These are phyloP conservation scores for Lobophora halterata DNA, from an alignment of 2,888 invertebrate genomes.

Conservation along the genomic window DNA sequence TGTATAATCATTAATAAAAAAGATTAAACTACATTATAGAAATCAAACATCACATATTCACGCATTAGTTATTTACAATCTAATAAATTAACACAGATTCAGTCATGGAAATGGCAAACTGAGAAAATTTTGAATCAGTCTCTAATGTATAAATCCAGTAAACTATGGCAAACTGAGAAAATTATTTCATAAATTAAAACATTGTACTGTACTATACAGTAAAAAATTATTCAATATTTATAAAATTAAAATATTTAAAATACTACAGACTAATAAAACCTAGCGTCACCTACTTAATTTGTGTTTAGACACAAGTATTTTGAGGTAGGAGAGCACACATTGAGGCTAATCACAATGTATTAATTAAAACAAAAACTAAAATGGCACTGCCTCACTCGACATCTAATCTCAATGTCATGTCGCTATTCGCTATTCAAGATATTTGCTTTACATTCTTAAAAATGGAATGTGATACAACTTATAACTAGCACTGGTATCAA, in stretches of 20 bases:
- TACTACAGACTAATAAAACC: conserved; percentile 14
- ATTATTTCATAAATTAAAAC: conserved; percentile 13
- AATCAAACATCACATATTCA: conserved; percentile 4
- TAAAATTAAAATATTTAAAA: conserved; percentile 9
- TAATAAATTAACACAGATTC: conserved; percentile 30
- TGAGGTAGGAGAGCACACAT: conserved; percentile 28
- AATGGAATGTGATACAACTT: conserved; percentile 56
- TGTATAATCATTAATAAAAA: too few relatives aligned
- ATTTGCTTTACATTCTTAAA: conserved; percentile 38
- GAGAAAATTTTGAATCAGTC: conserved; percentile 35
- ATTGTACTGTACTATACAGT: conserved; percentile 8
- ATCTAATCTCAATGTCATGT: conserved; percentile 34
- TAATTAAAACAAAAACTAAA: conserved; percentile 17
- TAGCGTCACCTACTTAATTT: conserved; percentile 28
- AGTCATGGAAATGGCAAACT: conserved; percentile 34
- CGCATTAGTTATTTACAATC: conserved; percentile 19
- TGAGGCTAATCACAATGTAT: conserved; percentile 17
- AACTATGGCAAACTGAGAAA: conserved; percentile 30
- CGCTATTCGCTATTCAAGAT: too few relatives aligned
- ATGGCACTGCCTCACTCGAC: conserved; percentile 29
- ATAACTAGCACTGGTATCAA: conserved; percentile 48
- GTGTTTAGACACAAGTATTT: conserved; percentile 21
- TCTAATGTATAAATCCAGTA: conserved; percentile 25
- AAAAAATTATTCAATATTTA: conserved; percentile 6
- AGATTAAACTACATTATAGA: too few relatives aligned